These are phyloP conservation scores for Oligia fasciuncula DNA, from an alignment of 2,888 invertebrate genomes.

Conservation along the genomic window DNA sequence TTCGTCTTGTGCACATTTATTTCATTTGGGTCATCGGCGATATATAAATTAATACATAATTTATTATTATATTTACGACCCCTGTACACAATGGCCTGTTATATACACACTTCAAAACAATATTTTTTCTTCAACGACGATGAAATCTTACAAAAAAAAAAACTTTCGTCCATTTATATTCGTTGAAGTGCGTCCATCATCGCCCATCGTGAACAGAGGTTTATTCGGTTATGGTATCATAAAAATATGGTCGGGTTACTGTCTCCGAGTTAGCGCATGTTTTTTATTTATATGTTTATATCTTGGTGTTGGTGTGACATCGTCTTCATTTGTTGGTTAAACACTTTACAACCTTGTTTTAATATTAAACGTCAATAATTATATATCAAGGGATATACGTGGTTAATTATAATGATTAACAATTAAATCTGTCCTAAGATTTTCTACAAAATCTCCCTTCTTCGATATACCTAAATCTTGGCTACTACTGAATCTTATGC, in stretches of 20 bases:
- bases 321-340: slow-evolving; percentile 73
- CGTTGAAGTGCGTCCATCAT: slow-evolving; percentile 7
- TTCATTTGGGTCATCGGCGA: slow-evolving; percentile 78
- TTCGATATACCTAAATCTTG: slow-evolving; percentile 6
- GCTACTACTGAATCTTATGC: slow-evolving; percentile 19
- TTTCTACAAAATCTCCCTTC: slow-evolving; percentile 22
- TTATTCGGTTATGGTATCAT: slow-evolving; percentile 75
- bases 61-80: slow-evolving; percentile 60
- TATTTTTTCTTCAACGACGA: neutral
- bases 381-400: slow-evolving; percentile 27
- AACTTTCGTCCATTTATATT: neutral
- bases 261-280: slow-evolving; percentile 74
- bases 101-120: slow-evolving; percentile 5
- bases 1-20: slow-evolving; percentile 83
- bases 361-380: slow-evolving; percentile 50
- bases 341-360: slow-evolving; percentile 69
- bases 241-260: slow-evolving; percentile 50
- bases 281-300: slow-evolving; percentile 70
- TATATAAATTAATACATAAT: slow-evolving; percentile 70
- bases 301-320: slow-evolving; percentile 89
- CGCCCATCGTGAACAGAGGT: slow-evolving; percentile 39
- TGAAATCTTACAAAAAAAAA: neutral
- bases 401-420: slow-evolving; percentile 42
- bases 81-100: slow-evolving; percentile 30
- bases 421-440: slow-evolving; percentile 20